Evolutionary conservation across 2,888 invertebrate species (phyloP).

Genomic region (Zele albiditarsus): DNA sequence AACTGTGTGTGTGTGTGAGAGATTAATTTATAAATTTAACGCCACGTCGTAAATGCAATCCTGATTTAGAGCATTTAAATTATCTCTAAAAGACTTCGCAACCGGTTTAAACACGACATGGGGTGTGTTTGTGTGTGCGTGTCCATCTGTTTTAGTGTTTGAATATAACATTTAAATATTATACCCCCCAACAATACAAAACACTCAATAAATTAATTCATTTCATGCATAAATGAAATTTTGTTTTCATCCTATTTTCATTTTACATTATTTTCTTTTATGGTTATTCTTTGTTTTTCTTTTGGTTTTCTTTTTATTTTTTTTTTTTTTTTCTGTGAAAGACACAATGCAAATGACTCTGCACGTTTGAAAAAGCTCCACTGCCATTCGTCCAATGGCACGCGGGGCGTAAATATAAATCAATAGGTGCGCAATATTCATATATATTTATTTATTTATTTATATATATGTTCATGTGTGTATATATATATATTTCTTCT

Average conservation of each 20-base stretch:
- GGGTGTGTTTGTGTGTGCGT: not conserved
- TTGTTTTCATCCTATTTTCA: not conserved
- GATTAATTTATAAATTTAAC: constrained; percentile 70
- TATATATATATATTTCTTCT: constrained; percentile 41
- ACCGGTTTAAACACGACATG: constrained; percentile 49
- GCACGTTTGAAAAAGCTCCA: constrained; percentile 4
- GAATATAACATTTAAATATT: constrained; percentile 1
- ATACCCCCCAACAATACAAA: constrained; percentile 13
- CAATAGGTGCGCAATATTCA: constrained; percentile 62
- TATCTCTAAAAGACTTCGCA: constrained; percentile 67
- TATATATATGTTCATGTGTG: not conserved
- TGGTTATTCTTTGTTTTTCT: not conserved
- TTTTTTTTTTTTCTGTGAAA: not conserved
- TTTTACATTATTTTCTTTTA: not conserved
- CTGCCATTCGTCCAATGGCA: constrained; percentile 14
- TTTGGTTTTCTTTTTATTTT: not conserved
- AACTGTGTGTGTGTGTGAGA: constrained; percentile 51
- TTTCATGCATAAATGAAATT: not conserved
- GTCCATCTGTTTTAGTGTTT: not conserved
- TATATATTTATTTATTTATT: constrained; percentile 22
- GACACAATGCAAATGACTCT: constrained; percentile 5
- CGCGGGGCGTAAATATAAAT: constrained; percentile 66
- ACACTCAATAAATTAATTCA: constrained; percentile 32
- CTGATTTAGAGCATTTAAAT: constrained; percentile 69
- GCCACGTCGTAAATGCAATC: constrained; percentile 67